A percentile compares a stretch with the other conserved stretches of the same genome.
Evolutionary conservation across 2,113 vertebrate genomes (phyloP).

Genomic region (Sterna hirundo): DNA sequence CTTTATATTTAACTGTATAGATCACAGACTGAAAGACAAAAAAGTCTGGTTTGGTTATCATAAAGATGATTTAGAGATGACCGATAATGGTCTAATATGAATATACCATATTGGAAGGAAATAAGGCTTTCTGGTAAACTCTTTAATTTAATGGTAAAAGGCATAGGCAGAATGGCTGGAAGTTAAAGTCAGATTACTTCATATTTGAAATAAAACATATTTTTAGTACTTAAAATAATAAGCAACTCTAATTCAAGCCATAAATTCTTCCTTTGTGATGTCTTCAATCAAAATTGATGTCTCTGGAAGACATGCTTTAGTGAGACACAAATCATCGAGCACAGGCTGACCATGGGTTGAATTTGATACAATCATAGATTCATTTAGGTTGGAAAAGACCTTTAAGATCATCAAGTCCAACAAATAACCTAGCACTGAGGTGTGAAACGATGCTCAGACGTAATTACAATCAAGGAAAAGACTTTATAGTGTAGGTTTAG

Average conservation of each 20-base stretch:
- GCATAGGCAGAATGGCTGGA: not conserved
- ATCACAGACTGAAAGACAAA: not conserved
- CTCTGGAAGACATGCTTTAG: not conserved
- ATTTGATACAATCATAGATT: not conserved
- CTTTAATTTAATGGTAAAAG: not conserved
- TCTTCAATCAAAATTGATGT: not conserved
- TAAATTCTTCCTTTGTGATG: not conserved
- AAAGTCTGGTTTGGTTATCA: not conserved
- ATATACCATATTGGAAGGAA: not conserved
- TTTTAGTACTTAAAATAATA: not conserved
- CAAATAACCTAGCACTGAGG: fast-evolving
- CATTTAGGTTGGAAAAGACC: not conserved
- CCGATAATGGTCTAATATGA: not conserved
- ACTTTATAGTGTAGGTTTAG: not conserved
- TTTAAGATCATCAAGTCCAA: fast-evolving
- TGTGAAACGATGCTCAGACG: not conserved
- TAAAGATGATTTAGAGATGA: not conserved
- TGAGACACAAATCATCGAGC: not conserved
- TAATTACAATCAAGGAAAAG: not conserved
- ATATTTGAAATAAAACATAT: not conserved
- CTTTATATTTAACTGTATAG: not conserved
- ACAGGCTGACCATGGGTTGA: not conserved
- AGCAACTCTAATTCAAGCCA: not conserved
- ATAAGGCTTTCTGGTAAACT: not conserved
- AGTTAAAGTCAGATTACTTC: not conserved